phyloP scores from a whole-genome alignment of 2,888 invertebrate species.

The Epiblema foenella region DNA sequence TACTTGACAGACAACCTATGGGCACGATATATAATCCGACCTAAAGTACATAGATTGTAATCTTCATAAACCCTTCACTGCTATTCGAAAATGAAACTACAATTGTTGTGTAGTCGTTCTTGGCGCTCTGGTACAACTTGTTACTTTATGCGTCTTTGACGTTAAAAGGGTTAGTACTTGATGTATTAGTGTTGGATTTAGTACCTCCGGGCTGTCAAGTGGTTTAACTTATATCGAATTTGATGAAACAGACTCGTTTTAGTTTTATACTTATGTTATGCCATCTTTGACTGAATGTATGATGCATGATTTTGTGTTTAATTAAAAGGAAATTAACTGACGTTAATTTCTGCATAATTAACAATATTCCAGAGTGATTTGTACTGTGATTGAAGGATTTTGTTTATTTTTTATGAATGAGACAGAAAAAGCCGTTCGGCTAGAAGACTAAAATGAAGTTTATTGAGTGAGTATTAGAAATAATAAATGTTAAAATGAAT shows the following conservation, averaged over 20 bases:
- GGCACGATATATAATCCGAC: too few relatives aligned
- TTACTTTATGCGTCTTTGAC: background rate
- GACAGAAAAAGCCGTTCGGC: conserved; percentile 18
- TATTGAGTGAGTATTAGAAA: conserved; percentile 40
- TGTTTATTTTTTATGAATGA: conserved; percentile 41
- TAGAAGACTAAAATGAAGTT: conserved; percentile 35
- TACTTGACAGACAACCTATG: background rate
- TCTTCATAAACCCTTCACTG: background rate
- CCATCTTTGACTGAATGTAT: conserved; percentile 63
- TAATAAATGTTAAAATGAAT: conserved; percentile 43
- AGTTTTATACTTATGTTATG: conserved; percentile 52
- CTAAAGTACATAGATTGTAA: too few relatives aligned
- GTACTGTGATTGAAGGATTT: conserved; percentile 44
- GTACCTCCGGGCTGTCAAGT: background rate
- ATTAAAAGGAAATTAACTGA: conserved; percentile 42
- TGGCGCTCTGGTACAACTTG: background rate
- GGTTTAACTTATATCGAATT: conserved; percentile 39
- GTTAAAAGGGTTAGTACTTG: background rate
- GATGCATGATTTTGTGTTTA: conserved; percentile 52
- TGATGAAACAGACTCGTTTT: conserved; percentile 16
- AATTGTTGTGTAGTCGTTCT: background rate
- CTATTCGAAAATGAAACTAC: background rate
- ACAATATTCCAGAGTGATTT: conserved; percentile 54
- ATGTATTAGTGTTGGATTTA: background rate
- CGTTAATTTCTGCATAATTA: conserved; percentile 54